Evolutionary conservation across 2,888 invertebrate species (phyloP), one percentile per base, ranked within the genome.

Genomic region (Lasioglossum malachurum): DNA sequence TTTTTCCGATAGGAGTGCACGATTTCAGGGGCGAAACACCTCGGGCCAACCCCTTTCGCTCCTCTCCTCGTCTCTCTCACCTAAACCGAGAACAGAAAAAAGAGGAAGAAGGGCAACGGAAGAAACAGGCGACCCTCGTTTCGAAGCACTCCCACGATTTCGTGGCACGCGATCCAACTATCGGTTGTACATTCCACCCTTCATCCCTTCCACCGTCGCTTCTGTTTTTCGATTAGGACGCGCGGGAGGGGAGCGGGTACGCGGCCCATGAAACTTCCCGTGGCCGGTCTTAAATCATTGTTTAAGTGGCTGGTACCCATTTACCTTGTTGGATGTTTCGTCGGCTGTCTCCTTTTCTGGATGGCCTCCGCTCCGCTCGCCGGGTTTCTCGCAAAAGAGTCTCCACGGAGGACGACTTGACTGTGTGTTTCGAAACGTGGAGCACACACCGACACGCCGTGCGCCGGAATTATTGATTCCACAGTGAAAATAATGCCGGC

Each of bases 151-250:
- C 78, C 86, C 89, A 92, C 90, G 89, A 92, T 89, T 83, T 88
- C 87, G 83, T 84, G 80, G 90, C 93, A 92, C 92, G 93, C 92
- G 90, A 93, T 90, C 87, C 87, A 86, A 89, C 83, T 88, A 87
- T 89, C 83, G 87, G 79, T 77, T 79, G 84, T 85, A 87, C 75
- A 82, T 81, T 69, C 76, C 76, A 85, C 49, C 80, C 78, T 77
- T 41, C 67, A 35, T n/a, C 49, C 31, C 64, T 53, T 57, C 27
- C 35, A 78, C 27, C 78, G 79, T 64, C 64, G 84, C 80, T 83
- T 80, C 79, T 86, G 83, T 78, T 82, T 64, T 44, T 53, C 78
- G 64, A 80, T 82, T 78, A 75, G 78, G 38, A 31, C 35, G 75
- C 38, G 69, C 16, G 46, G 67, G 83, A 71, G 69, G 60, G 83